phyloP scores from a whole-genome alignment of 2,888 invertebrate genomes.

The Masnerella sp. region DNA sequence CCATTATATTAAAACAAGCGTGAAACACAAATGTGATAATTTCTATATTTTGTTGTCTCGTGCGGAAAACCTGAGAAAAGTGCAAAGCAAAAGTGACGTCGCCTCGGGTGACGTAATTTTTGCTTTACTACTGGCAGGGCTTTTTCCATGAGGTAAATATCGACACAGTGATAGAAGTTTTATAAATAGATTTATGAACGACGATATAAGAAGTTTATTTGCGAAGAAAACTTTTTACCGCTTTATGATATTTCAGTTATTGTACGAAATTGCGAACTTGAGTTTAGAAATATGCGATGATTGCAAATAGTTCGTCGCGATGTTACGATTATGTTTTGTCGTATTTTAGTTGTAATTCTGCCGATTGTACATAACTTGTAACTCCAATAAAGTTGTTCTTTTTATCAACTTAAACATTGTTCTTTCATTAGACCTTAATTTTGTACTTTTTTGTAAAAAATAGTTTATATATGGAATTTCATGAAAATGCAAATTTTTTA shows the following conservation, averaged over 20 bases:
- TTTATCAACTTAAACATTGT: constrained; percentile 28
- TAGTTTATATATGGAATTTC: too few relatives aligned
- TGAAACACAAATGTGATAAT: constrained; percentile 49
- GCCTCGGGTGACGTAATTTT: background rate
- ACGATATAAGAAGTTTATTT: constrained; percentile 35
- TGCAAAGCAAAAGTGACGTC: background rate
- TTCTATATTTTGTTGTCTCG: constrained; percentile 35
- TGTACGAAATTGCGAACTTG: constrained; percentile 11
- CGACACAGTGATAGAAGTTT: constrained; percentile 43
- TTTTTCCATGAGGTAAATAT: constrained; percentile 18
- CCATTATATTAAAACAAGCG: constrained; percentile 22
- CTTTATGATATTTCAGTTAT: constrained; percentile 19
- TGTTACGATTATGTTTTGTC: constrained; percentile 30
- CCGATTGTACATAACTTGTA: constrained; percentile 48
- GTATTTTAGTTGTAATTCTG: constrained; percentile 29
- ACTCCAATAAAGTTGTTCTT: constrained; percentile 48
- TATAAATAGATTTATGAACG: constrained; percentile 40
- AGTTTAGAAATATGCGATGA: constrained; percentile 4
- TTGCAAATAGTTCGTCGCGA: constrained; percentile 4
- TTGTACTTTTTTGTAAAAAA: background rate
- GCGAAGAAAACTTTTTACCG: constrained; percentile 16
- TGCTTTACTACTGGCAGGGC: constrained; percentile 18
- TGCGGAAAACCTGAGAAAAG: constrained; percentile 2
- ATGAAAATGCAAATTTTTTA: too few relatives aligned
- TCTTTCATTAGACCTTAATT: background rate